Conservation (phyloP, 1,140 invertebrate species). For the Tribolium castaneum region DNA sequence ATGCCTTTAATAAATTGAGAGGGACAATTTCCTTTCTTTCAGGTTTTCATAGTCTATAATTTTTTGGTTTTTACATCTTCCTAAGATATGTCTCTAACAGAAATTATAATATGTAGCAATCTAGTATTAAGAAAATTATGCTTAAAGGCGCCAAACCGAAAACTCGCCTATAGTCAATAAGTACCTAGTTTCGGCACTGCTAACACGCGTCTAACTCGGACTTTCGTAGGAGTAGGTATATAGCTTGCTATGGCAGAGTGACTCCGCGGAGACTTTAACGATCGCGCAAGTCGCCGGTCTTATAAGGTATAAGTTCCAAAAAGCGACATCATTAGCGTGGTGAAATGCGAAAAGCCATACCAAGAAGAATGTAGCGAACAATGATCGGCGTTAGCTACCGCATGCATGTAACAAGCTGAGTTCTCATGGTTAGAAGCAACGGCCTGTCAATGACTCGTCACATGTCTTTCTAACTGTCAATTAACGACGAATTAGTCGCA, state of each 20-base stretch:
- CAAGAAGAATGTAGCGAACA: constrained; percentile 44
- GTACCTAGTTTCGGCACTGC: too few species aligned
- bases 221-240: background rate
- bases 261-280: constrained; percentile 15
- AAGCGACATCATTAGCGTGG: constrained; percentile 53
- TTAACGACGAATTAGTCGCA: constrained; percentile 18
- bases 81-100: too few species aligned
- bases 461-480: constrained; percentile 36
- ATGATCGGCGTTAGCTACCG: constrained; percentile 29
- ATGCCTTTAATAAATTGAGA: too few species aligned
- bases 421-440: constrained; percentile 42
- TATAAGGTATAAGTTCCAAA: constrained; percentile 51
- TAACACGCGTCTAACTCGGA: background rate
- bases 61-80: too few species aligned
- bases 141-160: too few species aligned
- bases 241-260: background rate
- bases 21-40: too few species aligned
- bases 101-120: too few species aligned
- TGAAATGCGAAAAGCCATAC: constrained; percentile 39
- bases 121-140: too few species aligned
- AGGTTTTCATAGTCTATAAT: too few species aligned
- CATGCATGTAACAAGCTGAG: constrained; percentile 31
- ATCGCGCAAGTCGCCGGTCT: constrained; percentile 35
- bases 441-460: constrained; percentile 25
- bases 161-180: too few species aligned